Base-by-base conservation (phyloP, 2,113 vertebrate genomes). In the Protobothrops mucrosquamatus region DNA sequence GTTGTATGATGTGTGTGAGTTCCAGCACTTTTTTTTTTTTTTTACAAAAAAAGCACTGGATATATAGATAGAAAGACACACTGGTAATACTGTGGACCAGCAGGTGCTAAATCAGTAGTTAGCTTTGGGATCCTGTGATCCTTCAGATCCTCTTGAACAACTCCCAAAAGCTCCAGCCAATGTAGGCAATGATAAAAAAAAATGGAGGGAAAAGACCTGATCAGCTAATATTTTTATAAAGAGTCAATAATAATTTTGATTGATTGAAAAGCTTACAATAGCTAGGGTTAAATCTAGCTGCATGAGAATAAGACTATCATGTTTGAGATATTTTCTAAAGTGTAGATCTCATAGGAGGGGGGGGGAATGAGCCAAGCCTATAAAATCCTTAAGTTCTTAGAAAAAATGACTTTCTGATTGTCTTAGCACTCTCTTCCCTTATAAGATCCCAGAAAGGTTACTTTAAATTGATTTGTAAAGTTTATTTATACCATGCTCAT, bases 391-490 rank as follows among this genome's bases (percentile, higher is more conserved):
- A 91, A 85, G 91, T 92, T 92, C 95, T 97, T 91, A 91, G 93
- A 94, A 94, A 96, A 95, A 96, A 96, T 90, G 94, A 94, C 92
- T 95, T 95, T 95, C 93, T 97, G 96, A 93, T 92, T 94, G 91
- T 93, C 93, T 94, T 57, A 89, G 94, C 92, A 93, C 95, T 81
- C 64, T 91, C 95, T 92, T 95, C 94, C 94, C 88, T 57, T 93
- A 95, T 87, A 91, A 95, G 94, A 93, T 92, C 94, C 94, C 26
- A 94, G 94, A 94, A 93, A 95, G 94, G 12, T 43, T 81, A 81
- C 18, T 81, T 81, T 22, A 81, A 81, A 91, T 8, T 15, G 6
- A 48, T 51, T 29, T 51, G n/a, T 74, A 69, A 69, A 88, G 2
- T 52, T 52, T 52, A 34, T 15, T 87, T 87, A n/a, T 56, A 88